Percentiles rank a stretch among this genome's conserved stretches.
Evolutionary conservation across 2,797 vertebrate genomes (phyloP).

Genomic region (Arnoldichthys spilopterus): DNA sequence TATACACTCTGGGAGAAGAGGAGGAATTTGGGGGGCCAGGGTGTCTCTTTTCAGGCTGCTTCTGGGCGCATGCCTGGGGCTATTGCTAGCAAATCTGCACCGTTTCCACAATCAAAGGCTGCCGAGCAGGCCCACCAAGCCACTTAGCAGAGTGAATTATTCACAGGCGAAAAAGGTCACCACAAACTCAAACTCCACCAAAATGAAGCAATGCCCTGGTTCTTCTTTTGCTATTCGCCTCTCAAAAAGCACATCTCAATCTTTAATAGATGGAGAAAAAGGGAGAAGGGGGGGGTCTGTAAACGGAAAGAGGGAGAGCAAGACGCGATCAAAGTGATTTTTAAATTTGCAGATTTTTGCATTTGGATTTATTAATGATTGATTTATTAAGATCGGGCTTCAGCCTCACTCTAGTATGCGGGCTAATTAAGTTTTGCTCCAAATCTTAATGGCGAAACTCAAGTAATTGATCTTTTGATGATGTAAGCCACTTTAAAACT

Average conservation of each 20-base stretch:
- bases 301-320: slow-evolving; percentile 43
- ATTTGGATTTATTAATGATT: slow-evolving; percentile 73
- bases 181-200: slow-evolving; percentile 61
- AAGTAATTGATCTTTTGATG: slow-evolving; percentile 66
- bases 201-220: slow-evolving; percentile 49
- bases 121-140: slow-evolving; percentile 71
- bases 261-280: slow-evolving; percentile 71
- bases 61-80: slow-evolving; percentile 77
- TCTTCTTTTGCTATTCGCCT: slow-evolving; percentile 48
- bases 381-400: slow-evolving; percentile 64
- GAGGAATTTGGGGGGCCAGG: slow-evolving; percentile 24
- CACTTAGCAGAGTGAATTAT: slow-evolving; percentile 81
- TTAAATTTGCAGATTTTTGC: slow-evolving; percentile 66
- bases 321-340: slow-evolving; percentile 73
- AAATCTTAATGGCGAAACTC: slow-evolving; percentile 73
- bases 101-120: slow-evolving; percentile 81
- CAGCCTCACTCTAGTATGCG: slow-evolving; percentile 64
- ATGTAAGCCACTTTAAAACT: slow-evolving; percentile 61
- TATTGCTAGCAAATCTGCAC: slow-evolving; percentile 79
- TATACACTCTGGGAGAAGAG: slow-evolving; percentile 59
- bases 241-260: slow-evolving; percentile 72
- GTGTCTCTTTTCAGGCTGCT: slow-evolving; percentile 68
- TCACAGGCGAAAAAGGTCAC: slow-evolving; percentile 72
- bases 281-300: slow-evolving; percentile 35
- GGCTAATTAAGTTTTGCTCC: slow-evolving; percentile 72